Conservation (phyloP, 2,113 vertebrate species). For the Triplophysa tibetana region DNA sequence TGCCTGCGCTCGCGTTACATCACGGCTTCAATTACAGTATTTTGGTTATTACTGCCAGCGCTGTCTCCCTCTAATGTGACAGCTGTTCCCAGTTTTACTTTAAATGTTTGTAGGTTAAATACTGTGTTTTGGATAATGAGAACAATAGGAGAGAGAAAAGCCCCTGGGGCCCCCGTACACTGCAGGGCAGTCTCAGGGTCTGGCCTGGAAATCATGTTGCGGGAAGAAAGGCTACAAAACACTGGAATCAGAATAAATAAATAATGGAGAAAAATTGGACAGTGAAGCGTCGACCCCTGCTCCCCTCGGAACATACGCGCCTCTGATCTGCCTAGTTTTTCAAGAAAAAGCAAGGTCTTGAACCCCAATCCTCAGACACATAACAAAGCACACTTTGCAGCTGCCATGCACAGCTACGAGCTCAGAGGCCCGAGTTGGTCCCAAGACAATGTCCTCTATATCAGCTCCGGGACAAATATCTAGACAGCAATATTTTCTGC, state of each 20-base stretch:
- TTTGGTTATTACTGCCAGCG: constrained; percentile 54
- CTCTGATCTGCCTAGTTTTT: constrained; percentile 89
- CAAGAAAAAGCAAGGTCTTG: constrained; percentile 90
- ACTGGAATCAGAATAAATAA: constrained; percentile 38
- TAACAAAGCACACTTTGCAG: constrained; percentile 92
- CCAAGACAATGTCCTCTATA: constrained; percentile 91
- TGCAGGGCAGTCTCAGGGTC: constrained; percentile 83
- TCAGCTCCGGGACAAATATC: constrained; percentile 94
- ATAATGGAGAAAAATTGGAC: constrained; percentile 76
- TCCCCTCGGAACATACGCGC: constrained; percentile 82
- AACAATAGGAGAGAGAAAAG: constrained; percentile 53
- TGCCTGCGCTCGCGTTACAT: constrained; percentile 50
- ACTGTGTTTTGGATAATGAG: constrained; percentile 64
- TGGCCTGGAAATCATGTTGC: constrained; percentile 84
- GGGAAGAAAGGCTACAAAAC: constrained; percentile 42
- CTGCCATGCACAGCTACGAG: constrained; percentile 85
- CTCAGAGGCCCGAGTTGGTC: constrained; percentile 86
- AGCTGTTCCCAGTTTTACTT: constrained; percentile 63
- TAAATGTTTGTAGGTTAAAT: constrained; percentile 66
- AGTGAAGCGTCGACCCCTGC: constrained; percentile 82
- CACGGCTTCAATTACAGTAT: constrained; percentile 55
- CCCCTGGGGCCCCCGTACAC: constrained; percentile 68
- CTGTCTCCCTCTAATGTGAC: constrained; percentile 59
- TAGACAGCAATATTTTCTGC: constrained; percentile 95
- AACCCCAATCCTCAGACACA: constrained; percentile 90